phyloP scores from a whole-genome alignment of 1,140 invertebrate species.

The Lucilia cuprina region DNA sequence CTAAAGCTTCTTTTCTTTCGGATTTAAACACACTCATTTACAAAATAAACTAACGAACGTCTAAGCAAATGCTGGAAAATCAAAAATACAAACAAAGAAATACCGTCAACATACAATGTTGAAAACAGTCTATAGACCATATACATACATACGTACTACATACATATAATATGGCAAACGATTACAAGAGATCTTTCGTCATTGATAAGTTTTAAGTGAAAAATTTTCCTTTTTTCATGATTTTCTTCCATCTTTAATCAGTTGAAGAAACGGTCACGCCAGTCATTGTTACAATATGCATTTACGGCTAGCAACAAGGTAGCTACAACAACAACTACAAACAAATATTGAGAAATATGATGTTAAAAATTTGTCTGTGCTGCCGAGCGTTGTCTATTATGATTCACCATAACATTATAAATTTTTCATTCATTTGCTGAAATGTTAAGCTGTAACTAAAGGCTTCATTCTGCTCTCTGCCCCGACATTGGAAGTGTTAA shows the following conservation, averaged over 20 bases:
- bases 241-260: background rate
- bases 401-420: no score
- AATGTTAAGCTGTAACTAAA: no score
- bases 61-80: background rate
- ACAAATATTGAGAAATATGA: background rate
- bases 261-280: background rate
- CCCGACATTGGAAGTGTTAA: no score
- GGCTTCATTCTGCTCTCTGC: no score
- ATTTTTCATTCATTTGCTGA: no score
- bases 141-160: no score
- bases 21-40: background rate
- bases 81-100: background rate
- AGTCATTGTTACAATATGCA: background rate
- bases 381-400: no score
- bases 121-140: background rate
- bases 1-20: background rate
- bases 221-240: slow-evolving; percentile 45
- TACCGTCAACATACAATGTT: slow-evolving; percentile 14
- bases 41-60: background rate
- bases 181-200: slow-evolving; percentile 40
- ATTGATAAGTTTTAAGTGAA: slow-evolving; percentile 46
- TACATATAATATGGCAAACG: slow-evolving; percentile 20
- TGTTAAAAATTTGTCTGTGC: no score
- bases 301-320: background rate
- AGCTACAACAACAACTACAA: background rate